These are phyloP conservation scores for Herminia tarsipennalis DNA, from an alignment of 2,888 invertebrate species.

Conservation along the genomic window DNA sequence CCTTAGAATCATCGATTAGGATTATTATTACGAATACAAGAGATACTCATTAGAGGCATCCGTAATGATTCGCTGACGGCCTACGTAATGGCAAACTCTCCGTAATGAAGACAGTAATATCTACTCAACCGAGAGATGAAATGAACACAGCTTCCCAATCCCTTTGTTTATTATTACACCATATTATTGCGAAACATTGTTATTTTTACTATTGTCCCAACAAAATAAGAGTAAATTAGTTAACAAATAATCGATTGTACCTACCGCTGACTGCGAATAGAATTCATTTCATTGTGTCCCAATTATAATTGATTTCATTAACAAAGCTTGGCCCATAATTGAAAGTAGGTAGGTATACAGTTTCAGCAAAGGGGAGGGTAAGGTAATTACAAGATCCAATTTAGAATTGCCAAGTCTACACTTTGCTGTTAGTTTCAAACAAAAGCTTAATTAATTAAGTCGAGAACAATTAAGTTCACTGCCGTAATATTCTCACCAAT, in stretches of 20 bases:
- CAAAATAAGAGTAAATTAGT: slow-evolving; percentile 61
- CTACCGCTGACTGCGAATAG: slow-evolving; percentile 58
- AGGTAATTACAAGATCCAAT: slow-evolving; percentile 86
- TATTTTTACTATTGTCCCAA: slow-evolving; percentile 35
- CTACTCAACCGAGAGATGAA: slow-evolving; percentile 43
- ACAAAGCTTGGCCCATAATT: slow-evolving; percentile 82
- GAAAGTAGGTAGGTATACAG: slow-evolving; percentile 85
- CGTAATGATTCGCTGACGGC: slow-evolving; percentile 57
- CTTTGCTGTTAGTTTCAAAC: slow-evolving; percentile 86
- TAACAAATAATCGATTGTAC: slow-evolving; percentile 59
- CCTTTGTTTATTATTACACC: slow-evolving; percentile 31
- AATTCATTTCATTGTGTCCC: slow-evolving; percentile 70
- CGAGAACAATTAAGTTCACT: slow-evolving; percentile 85
- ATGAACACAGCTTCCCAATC: slow-evolving; percentile 37
- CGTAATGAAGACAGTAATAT: slow-evolving; percentile 54
- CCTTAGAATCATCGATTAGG: slow-evolving; percentile 25
- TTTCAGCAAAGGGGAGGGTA: slow-evolving; percentile 81
- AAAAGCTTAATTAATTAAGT: slow-evolving; percentile 86
- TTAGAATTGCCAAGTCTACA: slow-evolving; percentile 86
- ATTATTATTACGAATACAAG: slow-evolving; percentile 53
- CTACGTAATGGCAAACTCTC: slow-evolving; percentile 51
- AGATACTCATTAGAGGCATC: slow-evolving; percentile 59
- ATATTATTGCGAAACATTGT: slow-evolving; percentile 11
- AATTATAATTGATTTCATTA: slow-evolving; percentile 83
- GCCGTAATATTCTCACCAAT: slow-evolving; percentile 85